Base-by-base conservation (phyloP, 2,113 vertebrate genomes). In the Nothobranchius kuhntae region DNA sequence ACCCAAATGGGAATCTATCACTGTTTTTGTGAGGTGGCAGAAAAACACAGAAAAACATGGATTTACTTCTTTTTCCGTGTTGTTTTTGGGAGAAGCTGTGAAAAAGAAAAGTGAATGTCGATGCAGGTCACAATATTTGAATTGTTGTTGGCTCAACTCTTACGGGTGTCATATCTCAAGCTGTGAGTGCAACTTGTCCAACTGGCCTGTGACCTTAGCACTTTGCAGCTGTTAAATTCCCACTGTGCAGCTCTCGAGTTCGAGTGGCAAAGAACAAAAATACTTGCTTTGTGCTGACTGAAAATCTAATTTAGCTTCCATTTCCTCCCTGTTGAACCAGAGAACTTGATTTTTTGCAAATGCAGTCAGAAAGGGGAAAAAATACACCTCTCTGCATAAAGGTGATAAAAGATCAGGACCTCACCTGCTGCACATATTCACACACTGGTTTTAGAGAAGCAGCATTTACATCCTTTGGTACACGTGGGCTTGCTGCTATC, bases 41-140 rank as follows among this genome's bases (percentile, higher is more conserved):
- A 60, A 13, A 70, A 15, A 9, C n/a, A 75, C n/a, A 26, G n/a
- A 55, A 57, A 17, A 40, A 54, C 44, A 52, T 56, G 52, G 26
- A 44, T 44, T 72, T 56, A 0, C 35, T 48, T 53, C 58, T 9
- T 11, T 56, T 65, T 40, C 55, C 56, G 24, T 59, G 75, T 56
- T 46, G 9, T 50, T 57, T 51, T n/a, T 61, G 47, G 40, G 42
- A 44, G 13, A 40, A 26, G 14, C 44, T 36, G 13, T 48, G 14
- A 10, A 71, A 78, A 61, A 68, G 14, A 0, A 57, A 63, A 42
- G 40, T 45, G 44, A 45, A 65, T 58, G 63, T 74, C 63, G 55
- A 66, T 15, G 47, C 58, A 67, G 61, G 64, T 80, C 36, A 72
- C 59, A 26, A 47, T 42, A 47, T 53, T 47, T 62, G 17, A 45